Base-by-base conservation (phyloP, 2,888 invertebrate species). In the Sphaerophoria rueppellii region DNA sequence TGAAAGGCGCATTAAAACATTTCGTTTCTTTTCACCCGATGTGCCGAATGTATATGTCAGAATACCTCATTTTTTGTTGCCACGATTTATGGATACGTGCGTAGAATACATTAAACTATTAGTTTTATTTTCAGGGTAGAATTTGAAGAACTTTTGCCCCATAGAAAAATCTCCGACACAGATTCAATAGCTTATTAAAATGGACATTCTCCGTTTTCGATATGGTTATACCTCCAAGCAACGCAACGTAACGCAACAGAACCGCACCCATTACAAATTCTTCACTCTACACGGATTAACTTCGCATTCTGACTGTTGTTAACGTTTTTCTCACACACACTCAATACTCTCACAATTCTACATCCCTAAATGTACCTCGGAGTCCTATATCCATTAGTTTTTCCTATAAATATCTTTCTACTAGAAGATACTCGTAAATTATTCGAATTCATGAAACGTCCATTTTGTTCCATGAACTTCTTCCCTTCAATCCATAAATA, bases 71-170 rank as follows among this genome's bases (percentile, higher is more conserved):
- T 83, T 24, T 83, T 50, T 74, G 60, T 65, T 74, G n/a, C 71
- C 67, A 54, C 57, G 67, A 83, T 79, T 75, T 75, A 71, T 65
- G 57, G 48, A 58, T 75, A 83, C 83, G 83, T 83, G 83, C 67
- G 50, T 67, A 55, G 83, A 80, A 83, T 83, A 75, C 37, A 75
- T 46, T 71, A 43, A 69, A 52, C 50, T 9, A 65, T 35, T 35
- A 35, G 34, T 35, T 50, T 50, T 24, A 24, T 24, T 24, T 24
- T 24, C 24, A 24, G 34, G 35, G 50, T 52, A 60, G 32, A 57
- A 55, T 77, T 82, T 77, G 61, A 63, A 48, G 58, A 74, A 78
- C 79, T 82, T 79, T 79, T 79, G 70, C 58, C 24, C 43, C 75
- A 75, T 60, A 79, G 61, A 60, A 60, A 72, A 72, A 54, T 71